Base-by-base conservation (phyloP, 2,888 invertebrate species). In the Melanostoma scalare region DNA sequence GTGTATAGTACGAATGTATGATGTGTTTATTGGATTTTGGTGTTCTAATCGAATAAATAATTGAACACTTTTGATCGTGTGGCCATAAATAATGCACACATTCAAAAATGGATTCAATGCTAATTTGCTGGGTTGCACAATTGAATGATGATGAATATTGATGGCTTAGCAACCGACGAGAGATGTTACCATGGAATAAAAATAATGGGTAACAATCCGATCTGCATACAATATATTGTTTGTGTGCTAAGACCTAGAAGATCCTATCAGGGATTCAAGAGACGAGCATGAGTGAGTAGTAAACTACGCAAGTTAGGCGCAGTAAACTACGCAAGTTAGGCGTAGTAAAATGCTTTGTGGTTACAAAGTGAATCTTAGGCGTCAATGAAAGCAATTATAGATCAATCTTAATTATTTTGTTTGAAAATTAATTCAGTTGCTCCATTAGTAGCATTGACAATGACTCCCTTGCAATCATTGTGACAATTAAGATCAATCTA, bases 31-130 rank as follows among this genome's bases (percentile, higher is more conserved):
- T 46, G 60, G 3, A n/a, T 60, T 60, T 46, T 35, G 48, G 63
- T 4, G 40, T 31, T 20, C 20, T 6, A 30, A 63, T 48, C 63
- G 63, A 6, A 63, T 50, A 36, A 61, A 36, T 9, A 20, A 46
- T 35, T 61, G 5, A 61, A 36, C 33, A 36, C 46, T 46, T 46
- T 46, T 46, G 61, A 46, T 61, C 36, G 35, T 46, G 50, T 3
- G 31, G 33, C 56, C 31, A 78, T 78, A 77, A 82, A 82, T 82
- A 82, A 82, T 82, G 65, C 72, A 50, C 36, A 73, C 63, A 63
- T 35, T 40, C 44, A 52, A n/a, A 50, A 53, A 77, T 55, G 30
- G 46, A 60, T 68, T 56, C 56, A 72, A 81, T 72, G 67, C 38
- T 61, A 55, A 76, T 81, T 67, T 48, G 36, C 6, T 6, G 38